A percentile compares a stretch with the other conserved stretches of the same genome.
Evolutionary conservation across 2,113 vertebrate genomes (phyloP).

Genomic region (Pycnonotus jocosus): DNA sequence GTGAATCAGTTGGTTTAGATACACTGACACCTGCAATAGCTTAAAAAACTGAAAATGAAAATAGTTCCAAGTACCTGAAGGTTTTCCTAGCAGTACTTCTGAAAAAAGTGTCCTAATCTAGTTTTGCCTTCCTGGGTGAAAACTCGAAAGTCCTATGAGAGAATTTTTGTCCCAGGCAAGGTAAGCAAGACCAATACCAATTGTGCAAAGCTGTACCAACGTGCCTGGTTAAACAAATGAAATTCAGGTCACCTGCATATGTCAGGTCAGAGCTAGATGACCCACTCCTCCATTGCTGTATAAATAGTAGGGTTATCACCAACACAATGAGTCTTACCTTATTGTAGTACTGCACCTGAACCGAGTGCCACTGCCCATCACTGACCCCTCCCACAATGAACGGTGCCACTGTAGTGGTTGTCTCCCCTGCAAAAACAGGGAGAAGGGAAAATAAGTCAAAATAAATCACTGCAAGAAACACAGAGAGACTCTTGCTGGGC

Average conservation of each 20-base stretch:
- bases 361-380: slow-evolving; percentile 91
- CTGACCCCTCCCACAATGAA: slow-evolving; percentile 87
- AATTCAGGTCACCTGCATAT: background rate
- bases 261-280: background rate
- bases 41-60: background rate
- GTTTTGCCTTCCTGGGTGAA: background rate
- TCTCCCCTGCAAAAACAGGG: slow-evolving; percentile 77
- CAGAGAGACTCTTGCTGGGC: rapidly evolving
- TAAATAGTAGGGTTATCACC: background rate
- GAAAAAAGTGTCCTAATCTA: background rate
- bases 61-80: background rate
- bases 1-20: background rate
- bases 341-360: slow-evolving; percentile 96
- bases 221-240: background rate
- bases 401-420: slow-evolving; percentile 85
- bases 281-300: background rate
- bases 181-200: background rate
- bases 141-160: background rate
- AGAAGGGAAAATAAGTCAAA: background rate
- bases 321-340: slow-evolving; percentile 77
- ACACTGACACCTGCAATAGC: background rate
- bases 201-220: background rate
- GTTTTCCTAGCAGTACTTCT: background rate
- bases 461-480: background rate
- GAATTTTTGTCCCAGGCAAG: background rate